A percentile compares a stretch with the other conserved stretches of the same genome.
Conservation (phyloP, 2,888 invertebrate species). For the Ichneumoninae sp. region DNA sequence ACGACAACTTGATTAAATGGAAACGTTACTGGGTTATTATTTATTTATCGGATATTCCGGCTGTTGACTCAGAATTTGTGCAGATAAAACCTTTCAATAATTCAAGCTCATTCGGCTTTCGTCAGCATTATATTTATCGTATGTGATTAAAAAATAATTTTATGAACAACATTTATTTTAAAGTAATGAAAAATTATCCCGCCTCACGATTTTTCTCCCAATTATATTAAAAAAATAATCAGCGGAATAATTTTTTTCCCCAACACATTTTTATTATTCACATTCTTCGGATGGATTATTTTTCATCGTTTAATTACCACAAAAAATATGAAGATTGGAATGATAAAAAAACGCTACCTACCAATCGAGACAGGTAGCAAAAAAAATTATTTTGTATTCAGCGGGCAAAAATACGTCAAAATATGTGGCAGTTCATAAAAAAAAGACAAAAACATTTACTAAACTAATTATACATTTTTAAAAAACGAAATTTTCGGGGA, state of each 20-base stretch:
- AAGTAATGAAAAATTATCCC: too few relatives aligned
- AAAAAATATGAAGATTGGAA: not conserved
- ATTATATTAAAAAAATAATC: not conserved
- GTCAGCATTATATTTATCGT: not conserved
- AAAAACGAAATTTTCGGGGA: too few relatives aligned
- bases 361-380: too few relatives aligned
- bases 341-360: not conserved
- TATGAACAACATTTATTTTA: too few relatives aligned
- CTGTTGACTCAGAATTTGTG: not conserved
- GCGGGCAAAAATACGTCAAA: too few relatives aligned
- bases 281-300: too few relatives aligned
- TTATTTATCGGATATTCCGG: constrained; percentile 10
- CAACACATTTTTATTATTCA: too few relatives aligned
- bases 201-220: too few relatives aligned
- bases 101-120: not conserved
- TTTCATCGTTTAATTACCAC: not conserved
- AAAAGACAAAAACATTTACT: too few relatives aligned
- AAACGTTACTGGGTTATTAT: not conserved
- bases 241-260: not conserved
- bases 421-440: too few relatives aligned
- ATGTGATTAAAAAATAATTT: not conserved
- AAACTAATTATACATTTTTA: too few relatives aligned
- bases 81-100: not conserved
- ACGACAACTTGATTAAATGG: constrained; percentile 7
- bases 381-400: too few relatives aligned